Conservation (phyloP, 2,797 vertebrate genomes). For the Phalanger gymnotis region DNA sequence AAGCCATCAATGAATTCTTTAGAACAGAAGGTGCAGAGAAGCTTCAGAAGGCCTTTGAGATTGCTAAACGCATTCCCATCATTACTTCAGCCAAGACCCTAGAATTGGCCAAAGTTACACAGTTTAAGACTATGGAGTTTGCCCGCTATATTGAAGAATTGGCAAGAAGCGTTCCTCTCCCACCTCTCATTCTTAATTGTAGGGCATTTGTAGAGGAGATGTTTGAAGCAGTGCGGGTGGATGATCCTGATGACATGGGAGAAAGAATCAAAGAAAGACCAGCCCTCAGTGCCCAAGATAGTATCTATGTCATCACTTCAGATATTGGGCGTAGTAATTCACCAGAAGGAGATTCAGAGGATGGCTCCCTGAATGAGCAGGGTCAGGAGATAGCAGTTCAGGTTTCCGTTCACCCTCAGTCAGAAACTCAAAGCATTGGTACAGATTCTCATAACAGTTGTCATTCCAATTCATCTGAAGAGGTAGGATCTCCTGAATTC, state of each 20-base stretch:
- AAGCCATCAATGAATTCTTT: constrained; percentile 98
- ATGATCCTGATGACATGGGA: constrained; percentile 78
- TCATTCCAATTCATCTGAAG: constrained; percentile 81
- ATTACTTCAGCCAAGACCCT: constrained; percentile 94
- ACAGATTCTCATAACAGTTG: constrained; percentile 85
- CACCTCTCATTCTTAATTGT: constrained; percentile 94
- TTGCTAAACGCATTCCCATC: constrained; percentile 97
- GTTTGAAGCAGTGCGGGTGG: constrained; percentile 83
- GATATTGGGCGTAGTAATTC: constrained; percentile 84
- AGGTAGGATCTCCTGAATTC: constrained; percentile 71
- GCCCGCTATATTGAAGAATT: constrained; percentile 96
- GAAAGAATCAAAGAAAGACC: constrained; percentile 79
- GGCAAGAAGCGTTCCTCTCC: constrained; percentile 93
- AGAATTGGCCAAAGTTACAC: constrained; percentile 96
- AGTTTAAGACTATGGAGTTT: constrained; percentile 97
- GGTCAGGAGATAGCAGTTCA: constrained; percentile 88
- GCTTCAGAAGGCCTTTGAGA: constrained; percentile 96
- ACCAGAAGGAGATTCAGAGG: constrained; percentile 82
- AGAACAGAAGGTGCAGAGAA: constrained; percentile 94
- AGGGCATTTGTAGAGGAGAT: constrained; percentile 88
- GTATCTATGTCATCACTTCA: constrained; percentile 79
- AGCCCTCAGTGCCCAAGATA: constrained; percentile 78
- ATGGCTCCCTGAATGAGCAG: constrained; percentile 83
- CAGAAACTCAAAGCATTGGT: constrained; percentile 84
- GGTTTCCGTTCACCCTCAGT: constrained; percentile 87